Percentiles rank a stretch among this genome's conserved stretches.
These are phyloP conservation scores for Drosophila birchii DNA, from an alignment of 2,888 invertebrate species.

Conservation along the genomic window DNA sequence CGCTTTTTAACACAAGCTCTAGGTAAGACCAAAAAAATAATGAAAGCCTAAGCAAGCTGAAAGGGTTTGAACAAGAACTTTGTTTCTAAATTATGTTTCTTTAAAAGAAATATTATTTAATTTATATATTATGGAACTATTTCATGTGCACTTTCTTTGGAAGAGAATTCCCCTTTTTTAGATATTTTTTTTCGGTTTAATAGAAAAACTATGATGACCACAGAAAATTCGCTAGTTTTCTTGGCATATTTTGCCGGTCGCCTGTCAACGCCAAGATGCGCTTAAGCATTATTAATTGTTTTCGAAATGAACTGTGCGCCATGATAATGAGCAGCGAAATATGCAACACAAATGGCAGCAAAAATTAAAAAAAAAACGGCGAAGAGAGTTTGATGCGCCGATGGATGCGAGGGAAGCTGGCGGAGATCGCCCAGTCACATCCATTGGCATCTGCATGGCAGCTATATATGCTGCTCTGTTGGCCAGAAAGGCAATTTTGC, in stretches of 20 bases:
- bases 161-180: background rate
- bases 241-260: slow-evolving; percentile 54
- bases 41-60: no score
- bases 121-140: background rate
- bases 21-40: background rate
- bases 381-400: slow-evolving; percentile 43
- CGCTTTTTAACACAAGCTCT: background rate
- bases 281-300: slow-evolving; percentile 78
- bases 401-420: slow-evolving; percentile 19
- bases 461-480: slow-evolving; percentile 25
- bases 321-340: slow-evolving; percentile 78
- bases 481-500: slow-evolving; percentile 74
- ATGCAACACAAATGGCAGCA: slow-evolving; percentile 56
- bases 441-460: slow-evolving; percentile 41
- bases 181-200: slow-evolving; percentile 38
- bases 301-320: slow-evolving; percentile 74
- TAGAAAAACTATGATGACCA: slow-evolving; percentile 6
- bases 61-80: background rate
- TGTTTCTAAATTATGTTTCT: background rate
- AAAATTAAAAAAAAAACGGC: background rate
- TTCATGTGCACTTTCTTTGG: background rate
- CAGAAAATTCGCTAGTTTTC: slow-evolving; percentile 19
- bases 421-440: slow-evolving; percentile 25
- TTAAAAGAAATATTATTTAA: background rate
- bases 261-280: slow-evolving; percentile 77